These are phyloP conservation scores for Dasyprocta punctata DNA, from an alignment of 2,113 vertebrate genomes.

Conservation along the genomic window DNA sequence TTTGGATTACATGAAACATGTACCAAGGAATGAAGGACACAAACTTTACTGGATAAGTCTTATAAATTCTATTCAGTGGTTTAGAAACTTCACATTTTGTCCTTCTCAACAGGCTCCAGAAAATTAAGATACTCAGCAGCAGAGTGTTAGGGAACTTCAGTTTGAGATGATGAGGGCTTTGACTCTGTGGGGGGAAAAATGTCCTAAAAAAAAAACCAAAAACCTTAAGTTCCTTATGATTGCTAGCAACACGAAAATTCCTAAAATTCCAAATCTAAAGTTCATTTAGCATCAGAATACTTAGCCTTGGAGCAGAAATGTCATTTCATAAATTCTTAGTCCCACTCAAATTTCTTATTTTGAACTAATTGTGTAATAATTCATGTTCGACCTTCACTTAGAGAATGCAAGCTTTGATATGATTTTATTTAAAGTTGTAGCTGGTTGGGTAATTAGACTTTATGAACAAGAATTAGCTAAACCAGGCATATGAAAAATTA, in stretches of 20 bases:
- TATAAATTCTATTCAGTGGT: background rate
- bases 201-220: background rate
- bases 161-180: background rate
- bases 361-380: slow-evolving; percentile 32
- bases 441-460: background rate
- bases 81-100: background rate
- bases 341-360: slow-evolving; percentile 44
- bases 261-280: slow-evolving; percentile 53
- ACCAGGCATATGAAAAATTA: background rate
- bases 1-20: background rate
- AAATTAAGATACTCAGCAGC: background rate
- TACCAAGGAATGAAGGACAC: background rate
- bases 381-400: slow-evolving; percentile 8
- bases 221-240: background rate
- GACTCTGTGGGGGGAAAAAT: background rate
- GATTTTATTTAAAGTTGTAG: slow-evolving; percentile 26
- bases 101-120: background rate
- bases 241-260: slow-evolving; percentile 59
- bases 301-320: slow-evolving; percentile 39
- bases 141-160: background rate
- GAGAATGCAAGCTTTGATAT: background rate
- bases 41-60: background rate
- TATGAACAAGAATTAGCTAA: background rate
- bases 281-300: slow-evolving; percentile 34
- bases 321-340: slow-evolving; percentile 56